phyloP scores from a whole-genome alignment of 2,797 vertebrate species.

The Molossus molossus region DNA sequence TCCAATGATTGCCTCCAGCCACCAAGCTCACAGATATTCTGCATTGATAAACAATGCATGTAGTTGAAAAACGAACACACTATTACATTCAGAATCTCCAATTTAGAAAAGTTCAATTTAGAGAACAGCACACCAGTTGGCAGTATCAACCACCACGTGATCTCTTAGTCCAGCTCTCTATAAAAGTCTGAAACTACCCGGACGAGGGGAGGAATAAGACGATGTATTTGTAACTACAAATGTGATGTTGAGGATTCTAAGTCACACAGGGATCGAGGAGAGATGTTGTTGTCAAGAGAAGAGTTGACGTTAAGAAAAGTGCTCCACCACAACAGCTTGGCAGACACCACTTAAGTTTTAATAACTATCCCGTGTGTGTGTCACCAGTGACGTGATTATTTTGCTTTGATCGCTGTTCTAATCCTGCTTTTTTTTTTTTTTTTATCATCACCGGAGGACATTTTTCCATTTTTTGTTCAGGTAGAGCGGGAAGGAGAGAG shows the following conservation, averaged over 20 bases:
- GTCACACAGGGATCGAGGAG: neutral
- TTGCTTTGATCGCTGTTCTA: no score
- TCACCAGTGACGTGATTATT: no score
- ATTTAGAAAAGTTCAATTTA: neutral
- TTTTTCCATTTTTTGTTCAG: no score
- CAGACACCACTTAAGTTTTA: no score
- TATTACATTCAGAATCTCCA: neutral
- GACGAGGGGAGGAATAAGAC: neutral
- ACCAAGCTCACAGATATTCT: neutral
- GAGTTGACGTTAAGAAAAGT: neutral
- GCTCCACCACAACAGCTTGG: no score
- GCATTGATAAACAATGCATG: neutral
- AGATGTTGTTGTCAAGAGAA: neutral
- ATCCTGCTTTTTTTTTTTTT: no score
- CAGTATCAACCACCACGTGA: neutral
- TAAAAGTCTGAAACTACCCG: neutral
- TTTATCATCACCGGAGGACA: no score
- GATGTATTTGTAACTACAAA: neutral
- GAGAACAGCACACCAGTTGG: neutral
- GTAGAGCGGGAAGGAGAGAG: no score
- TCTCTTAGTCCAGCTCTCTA: neutral
- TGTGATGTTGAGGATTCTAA: neutral
- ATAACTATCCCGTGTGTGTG: no score
- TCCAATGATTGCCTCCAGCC: no score
- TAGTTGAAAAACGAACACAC: neutral